Percentiles rank a stretch among this genome's conserved stretches.
Conservation (phyloP, 2,113 vertebrate genomes). For the Thamnophis sirtalis region DNA sequence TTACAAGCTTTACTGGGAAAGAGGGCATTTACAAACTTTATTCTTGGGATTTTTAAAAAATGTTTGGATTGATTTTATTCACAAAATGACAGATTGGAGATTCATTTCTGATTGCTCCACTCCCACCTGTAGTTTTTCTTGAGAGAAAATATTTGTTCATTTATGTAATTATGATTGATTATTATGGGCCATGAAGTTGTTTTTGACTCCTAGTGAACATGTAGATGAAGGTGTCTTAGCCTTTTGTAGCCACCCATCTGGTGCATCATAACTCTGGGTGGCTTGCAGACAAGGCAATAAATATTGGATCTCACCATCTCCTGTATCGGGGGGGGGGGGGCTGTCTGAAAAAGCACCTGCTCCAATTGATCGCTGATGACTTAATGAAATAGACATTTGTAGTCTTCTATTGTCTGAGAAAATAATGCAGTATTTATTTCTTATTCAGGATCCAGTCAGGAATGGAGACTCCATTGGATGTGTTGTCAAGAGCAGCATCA, state of each 20-base stretch:
- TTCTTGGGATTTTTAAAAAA: background rate
- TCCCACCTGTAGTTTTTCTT: background rate
- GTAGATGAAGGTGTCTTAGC: background rate
- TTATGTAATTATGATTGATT: background rate
- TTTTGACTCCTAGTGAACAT: background rate
- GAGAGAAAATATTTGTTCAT: background rate
- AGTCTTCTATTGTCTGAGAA: background rate
- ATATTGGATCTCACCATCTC: background rate
- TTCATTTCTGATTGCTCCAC: background rate
- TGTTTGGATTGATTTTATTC: background rate
- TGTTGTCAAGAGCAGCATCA: conserved; percentile 96
- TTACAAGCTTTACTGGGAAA: background rate
- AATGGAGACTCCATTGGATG: conserved; percentile 98
- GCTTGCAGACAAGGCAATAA: background rate
- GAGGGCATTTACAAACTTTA: background rate
- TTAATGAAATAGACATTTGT: background rate
- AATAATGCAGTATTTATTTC: conserved; percentile 1
- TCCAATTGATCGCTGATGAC: background rate
- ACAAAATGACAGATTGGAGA: background rate
- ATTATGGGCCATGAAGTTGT: background rate
- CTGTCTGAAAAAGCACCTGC: background rate
- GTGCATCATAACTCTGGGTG: background rate
- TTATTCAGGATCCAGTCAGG: conserved; percentile 69
- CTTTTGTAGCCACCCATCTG: background rate
- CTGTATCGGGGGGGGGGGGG: background rate